phyloP scores from a whole-genome alignment of 1,140 invertebrate genomes.

The Drosophila ambigua region DNA sequence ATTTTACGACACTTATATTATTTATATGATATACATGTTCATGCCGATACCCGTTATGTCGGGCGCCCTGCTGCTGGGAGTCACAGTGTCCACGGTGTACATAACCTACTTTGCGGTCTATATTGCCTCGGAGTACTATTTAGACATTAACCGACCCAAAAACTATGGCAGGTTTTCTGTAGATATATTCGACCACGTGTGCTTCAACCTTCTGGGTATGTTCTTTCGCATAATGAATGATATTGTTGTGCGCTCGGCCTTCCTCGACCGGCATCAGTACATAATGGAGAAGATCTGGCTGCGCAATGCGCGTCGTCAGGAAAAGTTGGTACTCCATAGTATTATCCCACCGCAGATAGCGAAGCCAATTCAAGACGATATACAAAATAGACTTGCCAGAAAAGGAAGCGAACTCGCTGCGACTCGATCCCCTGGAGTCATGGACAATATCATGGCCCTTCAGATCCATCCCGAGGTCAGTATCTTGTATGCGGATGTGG shows the following conservation, averaged over 20 bases:
- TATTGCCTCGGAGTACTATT: conserved; percentile 85
- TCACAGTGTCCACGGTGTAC: conserved; percentile 86
- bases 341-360: conserved; percentile 95
- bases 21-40: conserved; percentile 91
- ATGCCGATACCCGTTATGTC: conserved; percentile 88
- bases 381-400: conserved; percentile 87
- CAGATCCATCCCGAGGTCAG: conserved; percentile 94
- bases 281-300: conserved; percentile 92
- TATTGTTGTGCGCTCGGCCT: conserved; percentile 92
- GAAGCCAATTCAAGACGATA: conserved; percentile 90
- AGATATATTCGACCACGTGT: conserved; percentile 89
- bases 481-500: conserved; percentile 97
- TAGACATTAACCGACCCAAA: background rate
- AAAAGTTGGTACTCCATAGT: conserved; percentile 93
- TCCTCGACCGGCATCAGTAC: conserved; percentile 92
- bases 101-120: conserved; percentile 86
- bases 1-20: conserved; percentile 87
- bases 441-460: conserved; percentile 91
- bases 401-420: background rate
- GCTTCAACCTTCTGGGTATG: conserved; percentile 91
- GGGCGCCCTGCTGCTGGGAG: conserved; percentile 87
- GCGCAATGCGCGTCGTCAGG: conserved; percentile 92
- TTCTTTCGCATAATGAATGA: conserved; percentile 94
- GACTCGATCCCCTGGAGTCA: background rate
- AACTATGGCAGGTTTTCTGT: conserved; percentile 81